phyloP scores from a whole-genome alignment of 2,888 invertebrate species.

The Penaeus monodon region DNA sequence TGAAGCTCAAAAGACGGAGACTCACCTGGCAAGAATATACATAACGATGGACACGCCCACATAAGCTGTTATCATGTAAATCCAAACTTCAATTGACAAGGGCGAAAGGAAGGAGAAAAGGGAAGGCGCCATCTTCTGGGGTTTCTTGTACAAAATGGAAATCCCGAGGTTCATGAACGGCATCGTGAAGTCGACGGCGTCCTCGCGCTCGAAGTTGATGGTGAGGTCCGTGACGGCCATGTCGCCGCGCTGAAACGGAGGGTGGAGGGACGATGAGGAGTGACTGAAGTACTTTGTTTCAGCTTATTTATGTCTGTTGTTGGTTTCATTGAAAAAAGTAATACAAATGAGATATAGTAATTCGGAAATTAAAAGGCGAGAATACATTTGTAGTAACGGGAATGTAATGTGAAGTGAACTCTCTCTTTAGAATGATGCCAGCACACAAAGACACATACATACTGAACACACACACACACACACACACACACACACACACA shows the following conservation, averaged over 20 bases:
- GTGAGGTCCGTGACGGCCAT: constrained; percentile 74
- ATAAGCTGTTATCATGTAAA: constrained; percentile 85
- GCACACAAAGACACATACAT: no score
- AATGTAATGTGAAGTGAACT: no score
- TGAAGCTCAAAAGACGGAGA: no score
- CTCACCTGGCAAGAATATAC: constrained; percentile 78
- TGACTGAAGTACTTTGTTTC: neutral
- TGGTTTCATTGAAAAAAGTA: no score
- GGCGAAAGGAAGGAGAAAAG: constrained; percentile 93
- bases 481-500: neutral
- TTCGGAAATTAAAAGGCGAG: no score
- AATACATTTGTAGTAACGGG: no score
- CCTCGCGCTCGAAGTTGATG: constrained; percentile 73
- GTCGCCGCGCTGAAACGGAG: constrained; percentile 70
- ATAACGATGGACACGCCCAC: constrained; percentile 83
- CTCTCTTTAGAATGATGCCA: no score
- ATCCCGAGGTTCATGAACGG: constrained; percentile 78
- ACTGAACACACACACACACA: no score
- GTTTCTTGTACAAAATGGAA: constrained; percentile 89
- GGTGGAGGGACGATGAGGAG: neutral
- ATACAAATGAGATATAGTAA: no score
- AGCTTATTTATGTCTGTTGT: no score
- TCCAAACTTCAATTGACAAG: constrained; percentile 87
- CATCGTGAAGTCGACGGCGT: constrained; percentile 75
- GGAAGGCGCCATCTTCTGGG: constrained; percentile 80